Percentiles rank a stretch among this genome's conserved stretches.
Evolutionary conservation across 2,113 vertebrate genomes (phyloP).

Genomic region (Chaenocephalus aceratus): DNA sequence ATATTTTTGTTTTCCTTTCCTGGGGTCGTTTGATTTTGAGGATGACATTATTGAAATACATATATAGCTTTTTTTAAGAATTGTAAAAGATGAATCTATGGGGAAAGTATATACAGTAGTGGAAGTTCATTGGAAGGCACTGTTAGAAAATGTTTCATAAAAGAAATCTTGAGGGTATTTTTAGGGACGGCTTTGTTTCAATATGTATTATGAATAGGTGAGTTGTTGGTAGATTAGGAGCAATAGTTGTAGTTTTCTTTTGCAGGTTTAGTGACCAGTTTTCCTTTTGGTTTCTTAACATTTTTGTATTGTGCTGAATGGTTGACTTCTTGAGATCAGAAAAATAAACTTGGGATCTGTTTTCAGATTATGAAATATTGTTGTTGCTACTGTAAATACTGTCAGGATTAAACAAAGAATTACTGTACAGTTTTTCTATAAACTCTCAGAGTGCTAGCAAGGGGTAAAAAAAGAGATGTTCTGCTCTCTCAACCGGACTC

Average conservation of each 20-base stretch:
- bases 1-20: slow-evolving; percentile 76
- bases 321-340: slow-evolving; percentile 58
- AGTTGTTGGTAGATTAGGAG: slow-evolving; percentile 92
- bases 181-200: slow-evolving; percentile 90
- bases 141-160: slow-evolving; percentile 92
- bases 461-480: slow-evolving; percentile 10
- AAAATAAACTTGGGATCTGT: slow-evolving; percentile 70
- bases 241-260: slow-evolving; percentile 78
- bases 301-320: slow-evolving; percentile 68
- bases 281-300: slow-evolving; percentile 83
- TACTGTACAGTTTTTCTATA: slow-evolving; percentile 75
- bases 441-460: slow-evolving; percentile 43
- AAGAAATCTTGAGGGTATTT: slow-evolving; percentile 81
- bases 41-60: slow-evolving; percentile 89
- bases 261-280: slow-evolving; percentile 86
- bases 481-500: slow-evolving; percentile 41
- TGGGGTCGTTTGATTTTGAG: slow-evolving; percentile 82
- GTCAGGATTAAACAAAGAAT: slow-evolving; percentile 84
- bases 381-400: slow-evolving; percentile 85
- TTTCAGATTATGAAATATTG: slow-evolving; percentile 75
- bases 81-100: slow-evolving; percentile 75
- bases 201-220: slow-evolving; percentile 85
- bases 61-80: slow-evolving; percentile 90
- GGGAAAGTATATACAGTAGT: slow-evolving; percentile 54
- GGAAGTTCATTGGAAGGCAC: slow-evolving; percentile 82